Evolutionary conservation across 2,888 invertebrate genomes (phyloP), one percentile per base, ranked within the genome.

Genomic region (Xestobium rufovillosum): DNA sequence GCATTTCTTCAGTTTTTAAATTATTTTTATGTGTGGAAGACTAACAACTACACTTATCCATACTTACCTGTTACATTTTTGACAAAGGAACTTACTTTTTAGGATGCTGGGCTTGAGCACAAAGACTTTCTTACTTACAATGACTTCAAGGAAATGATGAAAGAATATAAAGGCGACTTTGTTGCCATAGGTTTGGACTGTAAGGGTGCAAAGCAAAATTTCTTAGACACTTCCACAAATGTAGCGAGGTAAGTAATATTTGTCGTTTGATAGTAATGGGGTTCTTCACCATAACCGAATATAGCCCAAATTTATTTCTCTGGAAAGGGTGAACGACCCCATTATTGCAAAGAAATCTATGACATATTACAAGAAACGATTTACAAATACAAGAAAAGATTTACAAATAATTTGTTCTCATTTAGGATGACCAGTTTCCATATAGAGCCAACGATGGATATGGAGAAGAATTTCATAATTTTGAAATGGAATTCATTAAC

Each of bases 111-210:
- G 0, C 70, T 92, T 3, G 83, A 91, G 65, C 81, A 87, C 55
- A 92, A 91, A 67, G 85, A 91, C 51, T 88, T 83, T 52, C 70
- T 94, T 4, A 90, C 89, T 0, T 92, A 92, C 60, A 81, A 80
- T 36, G 92, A 94, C 58, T 94, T 94, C 54, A 92, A 92, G 59
- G 67, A 88, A 8, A 90, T 94, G 90, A 92, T 94, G 92, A 89
- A 87, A 56, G 92, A 94, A 60, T 92, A 92, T 65, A 91, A 91
- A 61, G 91, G 91, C 1, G 92, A 92, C 57, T 91, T 92, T 57
- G 90, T 92, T 0, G 92, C 92, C 1, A 92, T 94, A 38, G 92
- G 92, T 1, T 68, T 94, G 42, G 92, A 94, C 56, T 92, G 91
- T 60, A 94, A 92, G 65, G 92, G 92, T 2, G 92, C 91, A 1